phyloP scores from a whole-genome alignment of 2,797 vertebrate genomes.

The Tachyglossus aculeatus region DNA sequence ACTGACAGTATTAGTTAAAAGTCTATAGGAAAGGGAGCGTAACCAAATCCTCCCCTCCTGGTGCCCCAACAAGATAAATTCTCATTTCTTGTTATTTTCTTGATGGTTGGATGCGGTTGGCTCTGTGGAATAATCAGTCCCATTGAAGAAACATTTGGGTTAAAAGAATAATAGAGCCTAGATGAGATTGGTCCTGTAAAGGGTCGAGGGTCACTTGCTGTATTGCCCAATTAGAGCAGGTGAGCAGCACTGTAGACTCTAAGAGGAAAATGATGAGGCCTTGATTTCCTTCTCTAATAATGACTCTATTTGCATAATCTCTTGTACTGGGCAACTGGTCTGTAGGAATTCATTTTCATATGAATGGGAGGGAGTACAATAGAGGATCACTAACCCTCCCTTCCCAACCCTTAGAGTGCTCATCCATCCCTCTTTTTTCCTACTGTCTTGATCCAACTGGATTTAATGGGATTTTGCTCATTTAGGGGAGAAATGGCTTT shows the following conservation, averaged over 20 bases:
- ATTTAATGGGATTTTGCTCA: too few species aligned
- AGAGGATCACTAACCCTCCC: conserved; percentile 6
- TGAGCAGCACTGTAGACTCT: neutral
- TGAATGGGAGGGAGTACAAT: conserved; percentile 11
- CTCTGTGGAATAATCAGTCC: neutral
- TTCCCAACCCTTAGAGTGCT: conserved; percentile 12
- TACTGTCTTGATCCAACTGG: too few species aligned
- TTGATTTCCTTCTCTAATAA: conserved; percentile 19
- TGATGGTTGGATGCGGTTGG: neutral
- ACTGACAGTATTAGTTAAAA: too few species aligned
- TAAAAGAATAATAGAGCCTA: conserved; percentile 26
- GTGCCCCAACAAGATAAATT: neutral
- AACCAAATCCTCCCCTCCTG: neutral
- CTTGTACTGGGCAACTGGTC: conserved; percentile 14
- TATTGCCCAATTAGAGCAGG: conserved; percentile 8
- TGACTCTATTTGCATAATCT: neutral
- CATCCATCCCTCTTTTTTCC: too few species aligned
- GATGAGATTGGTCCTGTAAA: neutral
- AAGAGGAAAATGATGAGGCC: conserved; percentile 29
- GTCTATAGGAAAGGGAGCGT: too few species aligned
- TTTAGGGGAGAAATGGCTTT: too few species aligned
- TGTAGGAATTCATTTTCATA: neutral
- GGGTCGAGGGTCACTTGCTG: conserved; percentile 25
- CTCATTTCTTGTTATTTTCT: neutral
- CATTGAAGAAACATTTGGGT: neutral